These are phyloP conservation scores for Tokudaia tokunoshimensis DNA, from an alignment of 2,797 vertebrate genomes.

Conservation along the genomic window DNA sequence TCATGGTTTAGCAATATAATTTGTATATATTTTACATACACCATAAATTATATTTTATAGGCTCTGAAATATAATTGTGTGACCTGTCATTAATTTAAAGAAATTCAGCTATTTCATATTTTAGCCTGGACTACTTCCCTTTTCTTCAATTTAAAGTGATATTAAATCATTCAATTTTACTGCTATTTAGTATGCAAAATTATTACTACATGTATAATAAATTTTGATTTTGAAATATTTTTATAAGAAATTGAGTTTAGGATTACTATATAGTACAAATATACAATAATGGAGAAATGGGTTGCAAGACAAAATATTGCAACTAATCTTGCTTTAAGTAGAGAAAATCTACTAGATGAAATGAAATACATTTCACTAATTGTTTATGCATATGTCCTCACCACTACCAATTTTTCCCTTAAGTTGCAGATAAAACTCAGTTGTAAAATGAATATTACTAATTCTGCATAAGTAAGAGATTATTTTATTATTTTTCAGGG, in stretches of 20 bases:
- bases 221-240: neutral
- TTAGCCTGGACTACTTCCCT: neutral
- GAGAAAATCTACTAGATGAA: neutral
- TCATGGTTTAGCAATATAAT: neutral
- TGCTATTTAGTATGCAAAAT: neutral
- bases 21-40: neutral
- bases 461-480: neutral
- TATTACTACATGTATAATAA: neutral
- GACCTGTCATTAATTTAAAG: neutral
- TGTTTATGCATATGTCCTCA: neutral
- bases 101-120: neutral
- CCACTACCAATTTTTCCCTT: neutral
- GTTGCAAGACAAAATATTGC: neutral
- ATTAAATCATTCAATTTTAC: neutral
- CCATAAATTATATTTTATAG: neutral
- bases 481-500: conserved; percentile 9
- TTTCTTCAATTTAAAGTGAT: neutral
- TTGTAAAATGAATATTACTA: neutral
- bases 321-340: neutral
- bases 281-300: neutral
- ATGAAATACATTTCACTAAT: neutral
- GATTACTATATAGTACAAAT: neutral
- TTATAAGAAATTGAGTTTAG: neutral
- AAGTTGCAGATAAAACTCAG: neutral
- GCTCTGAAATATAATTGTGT: neutral